phyloP scores from a whole-genome alignment of 1,140 invertebrate species.

The Tachypleus tridentatus region DNA sequence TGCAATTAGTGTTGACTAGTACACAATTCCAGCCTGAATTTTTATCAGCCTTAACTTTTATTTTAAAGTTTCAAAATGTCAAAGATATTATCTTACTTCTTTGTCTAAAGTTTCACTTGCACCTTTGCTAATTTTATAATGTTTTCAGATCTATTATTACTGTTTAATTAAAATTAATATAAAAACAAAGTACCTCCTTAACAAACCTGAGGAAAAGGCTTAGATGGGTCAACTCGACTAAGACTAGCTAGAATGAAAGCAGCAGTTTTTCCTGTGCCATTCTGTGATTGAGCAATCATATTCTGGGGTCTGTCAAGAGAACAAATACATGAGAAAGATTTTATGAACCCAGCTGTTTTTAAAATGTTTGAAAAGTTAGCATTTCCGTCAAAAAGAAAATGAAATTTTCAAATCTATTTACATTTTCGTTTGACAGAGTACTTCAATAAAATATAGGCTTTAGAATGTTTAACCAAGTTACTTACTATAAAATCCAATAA shows the following conservation, averaged over 20 bases:
- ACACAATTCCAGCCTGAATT: too few species aligned
- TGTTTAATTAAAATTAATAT: slow-evolving; percentile 35
- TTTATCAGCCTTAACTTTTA: too few species aligned
- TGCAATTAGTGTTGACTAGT: too few species aligned
- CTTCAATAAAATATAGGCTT: too few species aligned
- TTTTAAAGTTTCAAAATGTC: slow-evolving; percentile 63
- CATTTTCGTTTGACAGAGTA: too few species aligned
- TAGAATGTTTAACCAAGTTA: too few species aligned
- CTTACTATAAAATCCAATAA: too few species aligned
- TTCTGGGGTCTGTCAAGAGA: slow-evolving; percentile 68
- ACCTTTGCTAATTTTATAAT: too few species aligned
- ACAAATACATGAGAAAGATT: slow-evolving; percentile 22
- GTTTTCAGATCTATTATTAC: slow-evolving; percentile 35
- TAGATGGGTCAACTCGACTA: slow-evolving; percentile 68
- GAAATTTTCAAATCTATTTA: neutral
- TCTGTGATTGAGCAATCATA: slow-evolving; percentile 98
- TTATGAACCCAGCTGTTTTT: neutral
- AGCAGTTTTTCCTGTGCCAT: slow-evolving; percentile 97
- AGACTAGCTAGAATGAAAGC: slow-evolving; percentile 96
- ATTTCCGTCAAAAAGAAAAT: neutral
- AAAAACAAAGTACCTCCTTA: too few species aligned
- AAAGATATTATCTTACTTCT: too few species aligned
- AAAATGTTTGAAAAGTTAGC: neutral
- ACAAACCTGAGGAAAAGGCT: slow-evolving; percentile 53
- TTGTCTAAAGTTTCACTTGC: too few species aligned